A percentile compares a stretch with the other conserved stretches of the same genome.
Conservation (phyloP, 2,113 vertebrate species). For the Abramis brama region DNA sequence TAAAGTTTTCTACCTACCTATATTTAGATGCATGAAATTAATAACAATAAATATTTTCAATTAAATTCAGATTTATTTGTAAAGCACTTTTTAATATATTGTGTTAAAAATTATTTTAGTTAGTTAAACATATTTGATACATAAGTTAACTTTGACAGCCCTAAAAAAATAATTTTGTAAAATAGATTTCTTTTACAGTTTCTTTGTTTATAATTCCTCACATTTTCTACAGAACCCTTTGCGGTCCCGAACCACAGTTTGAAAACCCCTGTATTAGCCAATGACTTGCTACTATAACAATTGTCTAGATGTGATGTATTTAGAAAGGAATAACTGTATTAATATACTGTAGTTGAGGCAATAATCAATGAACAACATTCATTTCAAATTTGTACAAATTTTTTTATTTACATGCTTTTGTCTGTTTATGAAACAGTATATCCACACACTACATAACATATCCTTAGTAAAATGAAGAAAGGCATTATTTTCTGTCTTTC, state of each 20-base stretch:
- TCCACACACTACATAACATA: slow-evolving; percentile 41
- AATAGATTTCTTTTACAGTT: not conserved
- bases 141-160: not conserved
- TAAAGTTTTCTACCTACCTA: not conserved
- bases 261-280: slow-evolving; percentile 19
- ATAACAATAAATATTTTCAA: not conserved
- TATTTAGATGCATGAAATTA: not conserved
- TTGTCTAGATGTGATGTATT: not conserved
- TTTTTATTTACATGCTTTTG: slow-evolving; percentile 6
- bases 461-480: slow-evolving; percentile 39
- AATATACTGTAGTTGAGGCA: not conserved
- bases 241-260: not conserved
- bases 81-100: not conserved
- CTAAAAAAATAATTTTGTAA: not conserved
- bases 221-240: not conserved
- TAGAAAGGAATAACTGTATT: slow-evolving; percentile 20
- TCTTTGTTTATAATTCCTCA: not conserved
- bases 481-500: not conserved
- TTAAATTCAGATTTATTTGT: not conserved
- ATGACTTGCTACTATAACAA: slow-evolving; percentile 25
- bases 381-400: slow-evolving; percentile 18
- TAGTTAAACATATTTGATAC: not conserved
- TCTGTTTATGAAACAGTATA: slow-evolving; percentile 38
- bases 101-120: not conserved
- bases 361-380: slow-evolving; percentile 21